phyloP scores from a whole-genome alignment of 2,113 vertebrate genomes.

The Epinephelus cyanopodus region DNA sequence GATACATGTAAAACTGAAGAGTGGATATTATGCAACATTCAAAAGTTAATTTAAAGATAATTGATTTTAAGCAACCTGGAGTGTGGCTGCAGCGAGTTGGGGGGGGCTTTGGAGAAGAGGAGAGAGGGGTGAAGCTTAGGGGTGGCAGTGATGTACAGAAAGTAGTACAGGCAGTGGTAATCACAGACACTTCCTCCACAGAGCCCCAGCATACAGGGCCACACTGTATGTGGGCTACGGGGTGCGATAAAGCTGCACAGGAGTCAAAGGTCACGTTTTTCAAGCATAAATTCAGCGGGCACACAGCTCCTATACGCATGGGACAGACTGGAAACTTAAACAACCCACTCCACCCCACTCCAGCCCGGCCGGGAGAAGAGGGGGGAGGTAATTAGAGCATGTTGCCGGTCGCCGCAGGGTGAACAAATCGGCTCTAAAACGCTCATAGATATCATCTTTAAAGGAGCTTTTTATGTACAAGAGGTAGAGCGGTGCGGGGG shows the following conservation, averaged over 20 bases:
- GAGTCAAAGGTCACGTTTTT: slow-evolving; percentile 85
- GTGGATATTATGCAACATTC: background rate
- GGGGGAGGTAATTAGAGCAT: slow-evolving; percentile 87
- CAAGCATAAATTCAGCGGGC: slow-evolving; percentile 83
- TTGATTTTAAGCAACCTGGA: slow-evolving; percentile 19
- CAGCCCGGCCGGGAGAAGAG: slow-evolving; percentile 28
- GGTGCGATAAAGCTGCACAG: slow-evolving; percentile 81
- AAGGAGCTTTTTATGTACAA: slow-evolving; percentile 88
- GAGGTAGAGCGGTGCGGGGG: slow-evolving; percentile 78
- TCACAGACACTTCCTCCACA: slow-evolving; percentile 77
- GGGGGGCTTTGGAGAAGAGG: background rate
- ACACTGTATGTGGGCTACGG: slow-evolving; percentile 79
- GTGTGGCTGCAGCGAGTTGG: slow-evolving; percentile 13
- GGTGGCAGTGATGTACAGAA: slow-evolving; percentile 49
- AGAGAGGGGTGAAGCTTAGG: background rate
- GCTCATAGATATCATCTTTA: slow-evolving; percentile 92
- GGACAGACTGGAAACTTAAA: slow-evolving; percentile 82
- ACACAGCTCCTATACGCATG: slow-evolving; percentile 68
- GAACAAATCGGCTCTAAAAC: slow-evolving; percentile 85
- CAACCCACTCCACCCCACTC: slow-evolving; percentile 64
- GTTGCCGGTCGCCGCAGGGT: slow-evolving; percentile 84
- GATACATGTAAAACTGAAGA: background rate
- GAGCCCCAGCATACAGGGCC: slow-evolving; percentile 74
- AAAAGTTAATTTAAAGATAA: slow-evolving; percentile 31
- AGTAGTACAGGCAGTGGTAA: slow-evolving; percentile 71